Base-by-base conservation (phyloP, 2,113 vertebrate species). In the Lepidiolamprologus cunningtoni region DNA sequence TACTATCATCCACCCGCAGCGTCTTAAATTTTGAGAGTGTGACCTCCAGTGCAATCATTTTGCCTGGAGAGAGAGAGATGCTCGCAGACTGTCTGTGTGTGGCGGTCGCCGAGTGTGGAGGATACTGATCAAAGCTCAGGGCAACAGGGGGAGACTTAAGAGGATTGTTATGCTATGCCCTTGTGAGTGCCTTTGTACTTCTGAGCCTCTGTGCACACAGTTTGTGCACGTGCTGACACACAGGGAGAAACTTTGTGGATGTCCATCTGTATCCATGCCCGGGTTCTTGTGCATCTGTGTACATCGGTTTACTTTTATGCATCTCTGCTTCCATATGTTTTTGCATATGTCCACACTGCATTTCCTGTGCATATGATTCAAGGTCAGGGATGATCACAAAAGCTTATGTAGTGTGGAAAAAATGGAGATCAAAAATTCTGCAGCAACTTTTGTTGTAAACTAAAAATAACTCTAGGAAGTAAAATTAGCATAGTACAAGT, bases 101-200 rank as follows among this genome's bases (percentile, higher is more conserved):
- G 88, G 81, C 66, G 87, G 50, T 37, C 4, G 3, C 42, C 4
- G 73, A 81, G 71, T 81, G 58, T 71, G 63, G 76, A 66, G 87
- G 89, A 88, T 85, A 73, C 86, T 73, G 84, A 91, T 92, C 89
- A 93, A 91, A 92, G 89, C 91, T 92, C 80, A n/a, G 81, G 53
- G 86, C 84, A 84, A 55, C 71, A 79, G 57, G 40, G 54, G 21
- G 37, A 86, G 86, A 85, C 89, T 89, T 87, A 88, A 91, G 84
- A 88, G 84, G 91, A 87, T 84, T 92, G 88, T 82, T 82, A 82
- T 86, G 73, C 66, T 26, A n/a, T 68, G 84, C 55, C 86, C 87
- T 89, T 89, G 89, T 87, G 63, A 81, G 87, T 81, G 86, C 31
- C 71, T 89, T 87, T 86, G 79, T 88, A 84, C 71, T 57, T 66